These are phyloP conservation scores for Eretmochelys imbricata DNA, from an alignment of 2,113 vertebrate species.

Conservation along the genomic window DNA sequence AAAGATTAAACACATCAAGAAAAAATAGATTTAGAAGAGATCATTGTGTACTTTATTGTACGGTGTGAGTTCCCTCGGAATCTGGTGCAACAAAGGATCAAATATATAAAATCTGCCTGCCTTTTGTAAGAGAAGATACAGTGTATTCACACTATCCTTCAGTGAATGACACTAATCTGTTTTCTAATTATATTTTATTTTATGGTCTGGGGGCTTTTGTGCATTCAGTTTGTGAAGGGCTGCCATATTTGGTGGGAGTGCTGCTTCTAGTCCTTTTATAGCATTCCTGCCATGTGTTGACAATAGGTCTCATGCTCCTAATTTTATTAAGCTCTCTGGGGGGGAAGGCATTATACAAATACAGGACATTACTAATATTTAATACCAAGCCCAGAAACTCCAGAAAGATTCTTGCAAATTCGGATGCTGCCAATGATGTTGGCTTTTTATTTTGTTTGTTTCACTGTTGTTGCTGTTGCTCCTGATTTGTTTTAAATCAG, in stretches of 20 bases:
- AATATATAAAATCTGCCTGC: not conserved
- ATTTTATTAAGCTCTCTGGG: not conserved
- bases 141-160: not conserved
- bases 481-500: not conserved
- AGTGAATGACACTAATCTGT: not conserved
- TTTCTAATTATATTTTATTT: slow-evolving; percentile 5
- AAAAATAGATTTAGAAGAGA: not conserved
- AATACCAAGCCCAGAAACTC: not conserved
- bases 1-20: not conserved
- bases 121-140: not conserved
- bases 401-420: not conserved
- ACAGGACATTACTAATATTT: not conserved
- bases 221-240: not conserved
- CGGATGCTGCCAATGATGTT: not conserved
- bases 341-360: not conserved
- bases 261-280: not conserved
- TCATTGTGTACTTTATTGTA: not conserved
- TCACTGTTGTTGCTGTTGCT: not conserved
- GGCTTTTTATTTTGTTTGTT: not conserved
- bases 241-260: not conserved
- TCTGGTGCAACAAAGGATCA: not conserved
- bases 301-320: not conserved
- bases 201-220: not conserved
- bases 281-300: not conserved
- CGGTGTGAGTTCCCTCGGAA: not conserved